Evolutionary conservation across 2,797 vertebrate genomes (phyloP).

Genomic region (Loris lydekkerianus): DNA sequence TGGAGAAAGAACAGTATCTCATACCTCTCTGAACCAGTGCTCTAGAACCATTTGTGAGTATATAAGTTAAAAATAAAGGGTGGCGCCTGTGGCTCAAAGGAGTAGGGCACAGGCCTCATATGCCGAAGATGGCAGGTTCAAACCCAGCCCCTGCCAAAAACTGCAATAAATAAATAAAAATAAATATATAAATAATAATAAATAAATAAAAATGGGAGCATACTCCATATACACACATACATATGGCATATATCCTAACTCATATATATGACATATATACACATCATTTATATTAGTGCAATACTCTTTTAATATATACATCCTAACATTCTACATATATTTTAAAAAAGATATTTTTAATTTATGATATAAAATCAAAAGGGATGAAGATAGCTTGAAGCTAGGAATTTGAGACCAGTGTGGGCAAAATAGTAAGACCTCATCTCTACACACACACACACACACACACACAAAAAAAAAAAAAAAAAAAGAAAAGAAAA

Average conservation of each 20-base stretch:
- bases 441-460: neutral
- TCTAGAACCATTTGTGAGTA: neutral
- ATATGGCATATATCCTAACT: neutral
- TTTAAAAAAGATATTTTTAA: neutral
- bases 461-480: neutral
- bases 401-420: neutral
- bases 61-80: neutral
- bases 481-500: neutral
- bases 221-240: neutral
- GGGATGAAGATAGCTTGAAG: neutral
- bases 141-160: too few species aligned
- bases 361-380: neutral
- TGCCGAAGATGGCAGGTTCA: too few species aligned
- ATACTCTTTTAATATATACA: neutral
- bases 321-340: neutral
- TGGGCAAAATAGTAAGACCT: neutral
- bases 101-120: too few species aligned
- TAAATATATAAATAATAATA: neutral
- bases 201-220: neutral
- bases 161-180: too few species aligned
- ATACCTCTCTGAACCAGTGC: neutral
- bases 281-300: neutral
- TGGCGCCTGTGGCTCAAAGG: too few species aligned
- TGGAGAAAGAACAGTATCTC: neutral
- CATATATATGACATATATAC: neutral